phyloP scores from a whole-genome alignment of 1,140 invertebrate genomes.

The Bombus huntii region DNA sequence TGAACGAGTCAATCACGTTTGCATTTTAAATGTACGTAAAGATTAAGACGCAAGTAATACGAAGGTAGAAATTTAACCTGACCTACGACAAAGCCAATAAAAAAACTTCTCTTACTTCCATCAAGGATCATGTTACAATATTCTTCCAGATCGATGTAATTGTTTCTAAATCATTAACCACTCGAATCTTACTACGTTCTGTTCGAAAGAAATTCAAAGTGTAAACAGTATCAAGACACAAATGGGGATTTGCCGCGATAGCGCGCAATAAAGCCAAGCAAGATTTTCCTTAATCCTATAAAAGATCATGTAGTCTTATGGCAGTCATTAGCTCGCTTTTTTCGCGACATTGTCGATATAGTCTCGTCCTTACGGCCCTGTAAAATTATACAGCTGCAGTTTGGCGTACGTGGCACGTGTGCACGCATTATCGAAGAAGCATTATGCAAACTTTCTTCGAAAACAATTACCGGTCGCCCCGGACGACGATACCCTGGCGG shows the following conservation, averaged over 20 bases:
- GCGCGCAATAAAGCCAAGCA: conserved; percentile 32
- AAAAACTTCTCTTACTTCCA: too few relatives aligned
- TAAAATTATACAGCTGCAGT: conserved; percentile 62
- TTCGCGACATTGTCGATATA: conserved; percentile 19
- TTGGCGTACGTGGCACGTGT: conserved; percentile 44
- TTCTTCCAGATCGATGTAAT: not conserved
- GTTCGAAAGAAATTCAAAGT: not conserved
- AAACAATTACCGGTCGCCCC: conserved; percentile 37
- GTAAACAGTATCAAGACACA: too few relatives aligned
- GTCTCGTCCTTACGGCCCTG: conserved; percentile 43
- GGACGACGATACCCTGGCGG: not conserved
- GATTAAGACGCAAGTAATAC: too few relatives aligned
- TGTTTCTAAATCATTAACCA: not conserved
- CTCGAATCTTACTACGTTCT: not conserved
- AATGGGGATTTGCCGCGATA: not conserved
- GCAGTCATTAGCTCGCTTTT: conserved; percentile 57
- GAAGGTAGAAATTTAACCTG: too few relatives aligned
- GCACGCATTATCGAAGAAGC: conserved; percentile 72
- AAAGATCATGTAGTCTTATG: conserved; percentile 41
- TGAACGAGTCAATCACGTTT: too few relatives aligned
- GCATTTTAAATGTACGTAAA: too few relatives aligned
- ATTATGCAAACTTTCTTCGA: conserved; percentile 66
- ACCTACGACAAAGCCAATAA: too few relatives aligned
- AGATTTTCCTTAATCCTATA: conserved; percentile 33
- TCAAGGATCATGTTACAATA: too few relatives aligned